phyloP scores from a whole-genome alignment of 1,140 invertebrate genomes.

The Dufourea novaeangliae region DNA sequence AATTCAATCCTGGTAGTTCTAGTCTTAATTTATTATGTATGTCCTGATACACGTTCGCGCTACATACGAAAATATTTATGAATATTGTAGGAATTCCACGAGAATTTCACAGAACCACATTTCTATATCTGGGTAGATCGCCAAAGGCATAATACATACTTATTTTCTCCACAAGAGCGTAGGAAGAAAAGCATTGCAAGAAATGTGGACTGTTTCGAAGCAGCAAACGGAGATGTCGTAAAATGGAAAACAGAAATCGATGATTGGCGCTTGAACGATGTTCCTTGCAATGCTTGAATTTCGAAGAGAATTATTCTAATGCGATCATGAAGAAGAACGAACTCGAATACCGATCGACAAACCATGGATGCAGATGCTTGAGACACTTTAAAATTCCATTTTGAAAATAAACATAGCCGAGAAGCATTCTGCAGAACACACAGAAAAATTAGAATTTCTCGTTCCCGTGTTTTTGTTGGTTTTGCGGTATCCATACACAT shows the following conservation, averaged over 20 bases:
- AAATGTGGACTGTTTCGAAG: neutral
- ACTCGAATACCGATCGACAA: neutral
- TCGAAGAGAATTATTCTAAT: neutral
- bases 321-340: neutral
- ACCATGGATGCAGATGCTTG: neutral
- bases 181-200: slow-evolving; percentile 1
- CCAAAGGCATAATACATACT: neutral
- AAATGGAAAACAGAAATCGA: slow-evolving; percentile 19
- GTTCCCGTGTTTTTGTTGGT: neutral
- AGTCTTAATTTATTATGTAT: neutral
- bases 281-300: slow-evolving; percentile 1
- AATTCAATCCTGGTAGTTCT: no score
- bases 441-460: neutral
- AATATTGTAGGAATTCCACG: slow-evolving; percentile 12
- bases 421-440: neutral
- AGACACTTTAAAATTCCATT: neutral
- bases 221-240: neutral
- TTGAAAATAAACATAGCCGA: neutral
- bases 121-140: slow-evolving; percentile 22
- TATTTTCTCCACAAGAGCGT: neutral
- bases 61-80: neutral
- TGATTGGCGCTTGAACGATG: slow-evolving; percentile 5
- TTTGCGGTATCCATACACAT: neutral
- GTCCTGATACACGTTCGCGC: neutral
- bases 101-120: slow-evolving; percentile 16